Conservation (phyloP, 2,888 invertebrate species). For the Agonopterix alstromeriana region DNA sequence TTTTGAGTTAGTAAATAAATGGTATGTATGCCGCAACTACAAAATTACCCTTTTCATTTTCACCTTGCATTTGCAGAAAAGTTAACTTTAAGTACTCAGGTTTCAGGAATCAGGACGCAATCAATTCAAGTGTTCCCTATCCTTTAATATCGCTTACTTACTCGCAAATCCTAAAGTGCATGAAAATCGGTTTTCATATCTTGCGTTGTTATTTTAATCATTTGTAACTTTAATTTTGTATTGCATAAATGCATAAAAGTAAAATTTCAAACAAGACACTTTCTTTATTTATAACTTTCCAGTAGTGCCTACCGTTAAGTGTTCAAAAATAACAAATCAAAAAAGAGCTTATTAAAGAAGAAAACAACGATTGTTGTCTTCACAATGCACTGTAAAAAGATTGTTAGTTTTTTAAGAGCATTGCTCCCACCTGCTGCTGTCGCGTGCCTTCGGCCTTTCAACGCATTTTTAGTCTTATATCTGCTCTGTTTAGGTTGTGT, state of each 20-base stretch:
- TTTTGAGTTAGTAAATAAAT: too few relatives aligned
- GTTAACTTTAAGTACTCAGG: too few relatives aligned
- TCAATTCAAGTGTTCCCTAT: too few relatives aligned
- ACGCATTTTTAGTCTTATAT: slow-evolving; percentile 19
- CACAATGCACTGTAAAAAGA: slow-evolving; percentile 54
- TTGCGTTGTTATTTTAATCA: too few relatives aligned
- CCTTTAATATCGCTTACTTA: too few relatives aligned
- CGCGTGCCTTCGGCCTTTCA: slow-evolving; percentile 47
- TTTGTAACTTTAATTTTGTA: too few relatives aligned
- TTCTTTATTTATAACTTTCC: slow-evolving; percentile 4
- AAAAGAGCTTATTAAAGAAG: slow-evolving; percentile 27
- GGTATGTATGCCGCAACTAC: too few relatives aligned
- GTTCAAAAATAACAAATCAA: slow-evolving; percentile 17
- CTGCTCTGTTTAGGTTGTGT: slow-evolving; percentile 15
- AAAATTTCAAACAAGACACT: neutral
- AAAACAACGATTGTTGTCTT: slow-evolving; percentile 48
- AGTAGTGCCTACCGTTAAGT: slow-evolving; percentile 2
- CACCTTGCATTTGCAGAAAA: too few relatives aligned
- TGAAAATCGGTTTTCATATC: too few relatives aligned
- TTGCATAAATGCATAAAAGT: neutral
- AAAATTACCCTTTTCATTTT: too few relatives aligned
- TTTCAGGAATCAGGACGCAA: too few relatives aligned
- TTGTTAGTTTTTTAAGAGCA: slow-evolving; percentile 64
- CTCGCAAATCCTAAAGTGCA: too few relatives aligned
- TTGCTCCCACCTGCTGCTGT: slow-evolving; percentile 69